A percentile compares a stretch with the other conserved stretches of the same genome.
These are phyloP conservation scores for Drosophila cardini DNA, from an alignment of 1,140 invertebrate genomes.

Conservation along the genomic window DNA sequence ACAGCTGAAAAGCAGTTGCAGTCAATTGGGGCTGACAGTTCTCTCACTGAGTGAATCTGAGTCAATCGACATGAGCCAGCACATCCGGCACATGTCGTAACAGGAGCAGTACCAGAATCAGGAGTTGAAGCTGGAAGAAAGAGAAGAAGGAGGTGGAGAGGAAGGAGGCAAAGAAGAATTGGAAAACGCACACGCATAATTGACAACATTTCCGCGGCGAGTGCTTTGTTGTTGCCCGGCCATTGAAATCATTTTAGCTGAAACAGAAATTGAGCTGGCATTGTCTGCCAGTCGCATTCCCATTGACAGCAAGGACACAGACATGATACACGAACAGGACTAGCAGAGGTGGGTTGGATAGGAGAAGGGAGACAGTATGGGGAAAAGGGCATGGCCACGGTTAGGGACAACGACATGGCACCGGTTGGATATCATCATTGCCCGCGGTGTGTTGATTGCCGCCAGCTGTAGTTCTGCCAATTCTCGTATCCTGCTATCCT, in stretches of 20 bases:
- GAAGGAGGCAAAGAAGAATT: conserved; percentile 9
- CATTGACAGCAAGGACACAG: conserved; percentile 29
- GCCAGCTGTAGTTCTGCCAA: conserved; percentile 22
- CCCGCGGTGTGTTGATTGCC: conserved; percentile 40
- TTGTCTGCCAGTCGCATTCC: conserved; percentile 18
- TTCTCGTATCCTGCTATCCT: conserved; percentile 19
- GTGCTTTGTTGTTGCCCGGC: conserved; percentile 49
- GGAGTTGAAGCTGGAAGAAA: background rate
- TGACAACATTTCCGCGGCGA: conserved; percentile 64
- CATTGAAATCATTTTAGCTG: conserved; percentile 52
- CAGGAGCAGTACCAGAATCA: background rate
- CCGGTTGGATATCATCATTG: conserved; percentile 32
- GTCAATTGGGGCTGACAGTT: conserved; percentile 27
- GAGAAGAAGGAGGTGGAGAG: background rate
- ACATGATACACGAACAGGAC: background rate
- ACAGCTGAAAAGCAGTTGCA: conserved; percentile 40
- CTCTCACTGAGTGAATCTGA: conserved; percentile 6
- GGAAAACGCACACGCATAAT: conserved; percentile 56
- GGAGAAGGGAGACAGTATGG: background rate
- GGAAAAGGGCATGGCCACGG: background rate
- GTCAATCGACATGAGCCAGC: conserved; percentile 30
- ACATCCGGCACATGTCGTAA: conserved; percentile 38
- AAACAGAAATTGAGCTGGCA: conserved; percentile 51
- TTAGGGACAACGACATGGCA: conserved; percentile 17
- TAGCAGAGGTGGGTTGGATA: background rate